Evolutionary conservation across 2,888 invertebrate species (phyloP).

Genomic region (Lacanobia oleracea): DNA sequence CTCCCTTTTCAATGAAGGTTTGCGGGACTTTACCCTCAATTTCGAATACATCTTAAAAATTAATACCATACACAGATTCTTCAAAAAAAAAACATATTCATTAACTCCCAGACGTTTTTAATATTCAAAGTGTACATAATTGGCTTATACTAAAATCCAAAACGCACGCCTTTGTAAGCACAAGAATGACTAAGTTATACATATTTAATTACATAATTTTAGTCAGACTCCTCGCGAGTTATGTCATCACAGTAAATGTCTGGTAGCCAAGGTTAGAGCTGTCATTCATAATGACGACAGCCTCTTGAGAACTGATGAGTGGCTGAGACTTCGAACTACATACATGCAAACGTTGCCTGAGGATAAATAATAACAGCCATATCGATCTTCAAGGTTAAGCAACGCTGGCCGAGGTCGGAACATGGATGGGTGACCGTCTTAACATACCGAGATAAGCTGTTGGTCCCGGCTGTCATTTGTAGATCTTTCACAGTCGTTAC

Average conservation of each 20-base stretch:
- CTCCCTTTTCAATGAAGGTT: no score
- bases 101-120: slow-evolving; percentile 4
- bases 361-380: no score
- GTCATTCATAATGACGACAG: slow-evolving; percentile 13
- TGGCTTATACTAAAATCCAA: slow-evolving; percentile 21
- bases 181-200: slow-evolving; percentile 36
- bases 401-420: no score
- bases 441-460: no score
- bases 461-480: no score
- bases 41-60: no score
- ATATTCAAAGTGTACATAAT: slow-evolving; percentile 13
- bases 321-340: slow-evolving; percentile 8
- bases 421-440: no score
- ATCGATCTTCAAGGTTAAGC: no score
- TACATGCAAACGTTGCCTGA: background rate
- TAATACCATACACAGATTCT: background rate
- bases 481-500: no score
- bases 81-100: background rate
- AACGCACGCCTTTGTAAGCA: slow-evolving; percentile 45
- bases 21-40: no score
- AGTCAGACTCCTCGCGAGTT: slow-evolving; percentile 21
- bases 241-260: slow-evolving; percentile 46
- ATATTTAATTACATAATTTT: slow-evolving; percentile 50
- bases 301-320: slow-evolving; percentile 26
- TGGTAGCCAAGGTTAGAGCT: slow-evolving; percentile 29